Percentiles rank a stretch among this genome's conserved stretches.
These are phyloP conservation scores for Drosophila algonquin DNA, from an alignment of 2,888 invertebrate genomes.

Conservation along the genomic window DNA sequence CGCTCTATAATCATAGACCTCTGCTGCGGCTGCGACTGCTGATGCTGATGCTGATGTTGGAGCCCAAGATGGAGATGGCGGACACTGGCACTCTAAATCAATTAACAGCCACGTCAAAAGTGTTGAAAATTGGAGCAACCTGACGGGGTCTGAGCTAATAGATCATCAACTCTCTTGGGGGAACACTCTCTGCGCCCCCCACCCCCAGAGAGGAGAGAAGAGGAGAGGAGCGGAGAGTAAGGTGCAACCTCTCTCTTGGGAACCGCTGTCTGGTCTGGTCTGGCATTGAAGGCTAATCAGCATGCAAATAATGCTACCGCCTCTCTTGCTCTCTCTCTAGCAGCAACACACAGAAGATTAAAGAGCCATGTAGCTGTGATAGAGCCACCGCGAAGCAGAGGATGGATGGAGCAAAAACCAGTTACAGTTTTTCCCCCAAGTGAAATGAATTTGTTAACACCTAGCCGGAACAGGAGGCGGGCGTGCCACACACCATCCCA, in stretches of 20 bases:
- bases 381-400: slow-evolving; percentile 54
- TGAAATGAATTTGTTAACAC: slow-evolving; percentile 81
- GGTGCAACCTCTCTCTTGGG: slow-evolving; percentile 57
- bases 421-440: slow-evolving; percentile 66
- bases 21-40: slow-evolving; percentile 27
- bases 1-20: slow-evolving; percentile 77
- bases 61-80: slow-evolving; percentile 23
- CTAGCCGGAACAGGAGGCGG: slow-evolving; percentile 57
- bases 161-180: slow-evolving; percentile 38
- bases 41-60: background rate
- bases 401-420: slow-evolving; percentile 57
- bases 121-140: slow-evolving; percentile 78
- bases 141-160: slow-evolving; percentile 53
- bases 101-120: slow-evolving; percentile 79
- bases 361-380: slow-evolving; percentile 70
- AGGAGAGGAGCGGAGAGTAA: slow-evolving; percentile 16
- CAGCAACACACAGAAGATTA: slow-evolving; percentile 52
- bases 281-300: slow-evolving; percentile 73
- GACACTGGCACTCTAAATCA: slow-evolving; percentile 71
- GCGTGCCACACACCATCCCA: slow-evolving; percentile 57
- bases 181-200: background rate
- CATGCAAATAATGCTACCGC: slow-evolving; percentile 80
- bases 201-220: no score
- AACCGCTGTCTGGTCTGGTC: slow-evolving; percentile 3
- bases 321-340: slow-evolving; percentile 45